Evolutionary conservation across 2,797 vertebrate species (phyloP), one percentile per base, ranked within the genome.

Genomic region (Synaphobranchus kaupii): DNA sequence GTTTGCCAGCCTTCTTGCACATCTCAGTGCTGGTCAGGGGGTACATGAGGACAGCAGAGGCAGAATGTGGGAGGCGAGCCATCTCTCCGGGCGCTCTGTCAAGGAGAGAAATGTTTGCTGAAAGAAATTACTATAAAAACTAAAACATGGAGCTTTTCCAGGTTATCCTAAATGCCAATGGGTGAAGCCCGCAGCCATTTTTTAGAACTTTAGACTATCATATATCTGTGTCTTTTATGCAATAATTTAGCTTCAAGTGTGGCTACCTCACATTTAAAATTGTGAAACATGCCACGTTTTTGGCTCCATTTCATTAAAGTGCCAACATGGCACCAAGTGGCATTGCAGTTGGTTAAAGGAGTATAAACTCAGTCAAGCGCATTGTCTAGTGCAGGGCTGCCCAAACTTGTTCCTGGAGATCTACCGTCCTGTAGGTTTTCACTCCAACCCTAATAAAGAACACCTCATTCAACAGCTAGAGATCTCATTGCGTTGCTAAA

Each of bases 81-180:
- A 22, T 87, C 54, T 76, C 68, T 85, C 34, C 47, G 50, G 58
- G 20, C 60, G 6, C 22, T 34, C 9, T 85, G 84, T 73, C 84
- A 71, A 20, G 84, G 25, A 85, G 8, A 85, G 44, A 66, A 73
- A 73, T 85, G 47, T 48, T 44, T 85, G 60, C 84, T 9, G 22
- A 50, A 50, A 52, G n/a, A 52, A 48, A 85, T 73, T 71, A 85
- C 47, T 50, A 28, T 13, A 73, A 73, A 85, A 50, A 81, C 47
- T 9, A 25, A 28, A 81, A 50, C 20, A 6, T n/a, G 47, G 15
- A 73, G 47, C 63, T 56, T 31, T 50, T 54, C 68, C 20, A 39
- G 15, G 73, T 34, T 44, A 44, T 48, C 44, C 6, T 25, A 20
- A 81, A 48, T 50, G 47, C 20, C 78, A 48, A 50, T 3, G 25